These are phyloP conservation scores for Linyphia triangularis DNA, from an alignment of 2,888 invertebrate genomes.

Conservation along the genomic window DNA sequence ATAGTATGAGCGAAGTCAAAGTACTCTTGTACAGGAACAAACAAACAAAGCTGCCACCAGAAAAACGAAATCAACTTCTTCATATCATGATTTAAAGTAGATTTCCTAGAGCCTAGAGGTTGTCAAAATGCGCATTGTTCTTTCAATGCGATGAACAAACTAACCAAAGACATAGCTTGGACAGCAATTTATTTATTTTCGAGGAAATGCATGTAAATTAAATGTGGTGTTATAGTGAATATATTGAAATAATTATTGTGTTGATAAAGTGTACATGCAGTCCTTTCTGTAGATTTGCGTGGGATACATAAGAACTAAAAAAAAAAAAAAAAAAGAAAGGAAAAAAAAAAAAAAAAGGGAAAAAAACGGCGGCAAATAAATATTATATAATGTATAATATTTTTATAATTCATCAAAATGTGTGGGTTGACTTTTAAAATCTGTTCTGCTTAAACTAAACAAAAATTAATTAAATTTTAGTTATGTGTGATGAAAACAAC, in stretches of 20 bases:
- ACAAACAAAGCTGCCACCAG: background rate
- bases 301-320: background rate
- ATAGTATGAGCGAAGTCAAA: slow-evolving; percentile 23
- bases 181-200: slow-evolving; percentile 23
- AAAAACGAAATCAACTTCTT: slow-evolving; percentile 25
- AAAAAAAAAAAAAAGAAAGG: too few species aligned
- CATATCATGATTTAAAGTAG: slow-evolving; percentile 59
- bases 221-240: slow-evolving; percentile 25
- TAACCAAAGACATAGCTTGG: background rate
- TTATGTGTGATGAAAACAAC: too few species aligned
- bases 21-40: slow-evolving; percentile 17
- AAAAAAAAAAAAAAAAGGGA: too few species aligned
- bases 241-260: background rate
- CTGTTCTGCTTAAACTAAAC: too few species aligned
- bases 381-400: background rate
- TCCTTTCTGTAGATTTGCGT: background rate
- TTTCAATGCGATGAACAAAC: slow-evolving; percentile 20
- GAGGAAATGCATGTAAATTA: slow-evolving; percentile 29
- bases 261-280: background rate
- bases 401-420: background rate
- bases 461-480: too few species aligned
- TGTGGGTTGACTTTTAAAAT: background rate
- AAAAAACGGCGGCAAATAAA: background rate
- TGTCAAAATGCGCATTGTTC: background rate
- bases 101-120: background rate